phyloP scores from a whole-genome alignment of 2,888 invertebrate species.

The Ophraella communa region DNA sequence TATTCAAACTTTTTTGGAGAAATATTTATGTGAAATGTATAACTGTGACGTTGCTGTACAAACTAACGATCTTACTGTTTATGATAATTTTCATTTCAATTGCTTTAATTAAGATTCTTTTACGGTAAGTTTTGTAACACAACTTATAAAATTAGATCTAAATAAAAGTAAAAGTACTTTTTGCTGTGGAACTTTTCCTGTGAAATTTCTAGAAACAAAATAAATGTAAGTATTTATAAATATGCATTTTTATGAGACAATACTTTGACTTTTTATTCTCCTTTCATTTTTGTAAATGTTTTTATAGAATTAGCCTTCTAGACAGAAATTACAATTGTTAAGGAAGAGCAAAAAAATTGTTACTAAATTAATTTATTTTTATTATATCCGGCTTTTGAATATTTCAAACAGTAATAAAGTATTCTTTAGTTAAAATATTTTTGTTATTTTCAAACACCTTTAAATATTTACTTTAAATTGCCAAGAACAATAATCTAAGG shows the following conservation, averaged over 20 bases:
- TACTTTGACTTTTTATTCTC: conserved; percentile 41
- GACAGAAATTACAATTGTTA: conserved; percentile 49
- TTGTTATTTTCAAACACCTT: background rate
- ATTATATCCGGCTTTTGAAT: conserved; percentile 39
- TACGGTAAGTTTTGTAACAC: conserved; percentile 17
- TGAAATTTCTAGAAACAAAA: conserved; percentile 29
- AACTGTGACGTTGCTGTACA: too few relatives aligned
- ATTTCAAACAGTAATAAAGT: conserved; percentile 35
- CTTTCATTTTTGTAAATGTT: conserved; percentile 39
- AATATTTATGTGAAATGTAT: too few relatives aligned
- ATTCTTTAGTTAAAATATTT: conserved; percentile 32
- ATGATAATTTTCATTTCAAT: too few relatives aligned
- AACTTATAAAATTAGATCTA: background rate
- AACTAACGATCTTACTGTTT: too few relatives aligned
- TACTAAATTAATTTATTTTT: conserved; percentile 51
- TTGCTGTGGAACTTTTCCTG: conserved; percentile 25
- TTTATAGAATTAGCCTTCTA: conserved; percentile 44
- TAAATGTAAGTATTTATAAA: conserved; percentile 39
- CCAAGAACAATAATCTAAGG: too few relatives aligned
- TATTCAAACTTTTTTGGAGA: too few relatives aligned
- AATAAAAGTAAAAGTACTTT: conserved; percentile 16
- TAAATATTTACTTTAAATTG: background rate
- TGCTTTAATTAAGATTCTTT: background rate
- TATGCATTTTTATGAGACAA: conserved; percentile 48
- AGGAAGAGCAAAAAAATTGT: conserved; percentile 48